phyloP scores from a whole-genome alignment of 2,888 invertebrate genomes.

The Uloborus plumipes region DNA sequence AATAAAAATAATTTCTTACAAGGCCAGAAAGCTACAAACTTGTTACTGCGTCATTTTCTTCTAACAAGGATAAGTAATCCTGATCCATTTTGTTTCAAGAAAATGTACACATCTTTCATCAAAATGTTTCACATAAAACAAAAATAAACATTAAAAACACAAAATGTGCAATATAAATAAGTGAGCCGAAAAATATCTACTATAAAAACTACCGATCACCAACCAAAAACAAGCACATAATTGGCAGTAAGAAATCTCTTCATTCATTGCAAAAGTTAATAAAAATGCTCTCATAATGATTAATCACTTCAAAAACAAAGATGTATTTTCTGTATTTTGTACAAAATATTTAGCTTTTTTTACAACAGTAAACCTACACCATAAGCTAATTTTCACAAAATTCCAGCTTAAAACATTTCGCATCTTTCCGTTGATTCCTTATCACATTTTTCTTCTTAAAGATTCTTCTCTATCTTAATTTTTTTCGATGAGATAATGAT shows the following conservation, averaged over 20 bases:
- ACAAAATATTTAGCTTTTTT: conserved; percentile 47
- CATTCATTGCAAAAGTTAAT: conserved; percentile 34
- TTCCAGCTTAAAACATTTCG: conserved; percentile 7
- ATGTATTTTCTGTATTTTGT: conserved; percentile 44
- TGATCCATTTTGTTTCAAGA: not conserved
- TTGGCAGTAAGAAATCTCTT: conserved; percentile 63
- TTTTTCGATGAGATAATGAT: conserved; percentile 34
- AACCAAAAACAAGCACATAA: conserved; percentile 59
- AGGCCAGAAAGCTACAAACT: conserved; percentile 58
- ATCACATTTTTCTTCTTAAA: conserved; percentile 53
- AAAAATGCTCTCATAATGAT: conserved; percentile 50
- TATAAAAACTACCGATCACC: conserved; percentile 61
- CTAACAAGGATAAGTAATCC: no score
- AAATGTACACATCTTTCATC: conserved; percentile 7
- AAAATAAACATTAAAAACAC: conserved; percentile 55
- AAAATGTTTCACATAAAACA: conserved; percentile 39
- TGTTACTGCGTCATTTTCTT: conserved; percentile 23
- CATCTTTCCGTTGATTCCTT: conserved; percentile 5
- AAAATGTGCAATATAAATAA: conserved; percentile 65
- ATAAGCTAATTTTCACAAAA: conserved; percentile 36
- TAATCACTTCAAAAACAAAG: conserved; percentile 42
- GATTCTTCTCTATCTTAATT: conserved; percentile 12
- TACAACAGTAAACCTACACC: conserved; percentile 51
- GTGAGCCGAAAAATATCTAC: conserved; percentile 55
- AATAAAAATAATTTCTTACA: conserved; percentile 61